Conservation (phyloP, 2,113 vertebrate species). For the Apus apus region DNA sequence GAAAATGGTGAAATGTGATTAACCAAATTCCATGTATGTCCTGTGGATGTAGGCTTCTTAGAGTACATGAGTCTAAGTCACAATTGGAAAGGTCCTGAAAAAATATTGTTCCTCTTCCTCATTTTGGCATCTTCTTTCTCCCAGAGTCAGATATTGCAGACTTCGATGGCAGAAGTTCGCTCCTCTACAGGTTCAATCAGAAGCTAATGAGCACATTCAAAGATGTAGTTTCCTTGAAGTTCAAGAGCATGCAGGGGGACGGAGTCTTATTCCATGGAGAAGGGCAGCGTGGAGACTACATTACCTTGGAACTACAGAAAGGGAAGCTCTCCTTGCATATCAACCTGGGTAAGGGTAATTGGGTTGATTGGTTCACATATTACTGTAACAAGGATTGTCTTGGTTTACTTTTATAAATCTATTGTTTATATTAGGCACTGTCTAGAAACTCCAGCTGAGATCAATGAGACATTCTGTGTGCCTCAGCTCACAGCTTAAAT, state of each 20-base stretch:
- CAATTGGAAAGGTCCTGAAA: background rate
- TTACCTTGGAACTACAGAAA: conserved; percentile 93
- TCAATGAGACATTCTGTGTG: background rate
- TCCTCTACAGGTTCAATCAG: conserved; percentile 98
- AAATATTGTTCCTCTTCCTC: background rate
- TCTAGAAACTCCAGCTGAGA: background rate
- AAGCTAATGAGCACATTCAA: conserved; percentile 97
- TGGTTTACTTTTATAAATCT: background rate
- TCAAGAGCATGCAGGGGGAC: conserved; percentile 93
- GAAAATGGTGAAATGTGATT: background rate
- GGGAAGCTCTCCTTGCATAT: conserved; percentile 89
- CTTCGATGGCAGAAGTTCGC: conserved; percentile 94
- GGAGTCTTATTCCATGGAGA: conserved; percentile 95
- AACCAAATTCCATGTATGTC: rapidly evolving
- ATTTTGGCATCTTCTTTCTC: background rate
- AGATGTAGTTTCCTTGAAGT: conserved; percentile 94
- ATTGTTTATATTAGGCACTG: background rate
- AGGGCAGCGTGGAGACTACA: conserved; percentile 93
- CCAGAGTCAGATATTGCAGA: conserved; percentile 92
- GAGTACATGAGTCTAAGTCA: background rate
- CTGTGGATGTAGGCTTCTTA: background rate
- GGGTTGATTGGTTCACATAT: background rate
- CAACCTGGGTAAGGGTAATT: conserved; percentile 84
- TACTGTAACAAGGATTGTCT: background rate
- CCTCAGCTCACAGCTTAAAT: background rate